These are phyloP conservation scores for Manis pentadactyla DNA, from an alignment of 2,797 vertebrate genomes.

Conservation along the genomic window DNA sequence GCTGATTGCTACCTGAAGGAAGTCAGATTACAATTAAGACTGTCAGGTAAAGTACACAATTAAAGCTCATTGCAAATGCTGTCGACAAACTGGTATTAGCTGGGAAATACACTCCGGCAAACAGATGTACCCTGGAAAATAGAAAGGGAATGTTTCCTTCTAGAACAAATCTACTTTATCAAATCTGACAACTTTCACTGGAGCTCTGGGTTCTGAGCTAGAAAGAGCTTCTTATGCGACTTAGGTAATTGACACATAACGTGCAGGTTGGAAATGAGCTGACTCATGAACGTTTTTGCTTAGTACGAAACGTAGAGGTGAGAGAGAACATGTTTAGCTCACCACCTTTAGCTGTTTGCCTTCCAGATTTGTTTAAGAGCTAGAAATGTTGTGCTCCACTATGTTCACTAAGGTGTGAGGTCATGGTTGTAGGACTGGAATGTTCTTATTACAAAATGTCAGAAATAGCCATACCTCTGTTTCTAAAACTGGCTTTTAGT, in stretches of 20 bases:
- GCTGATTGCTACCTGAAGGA: slow-evolving; percentile 87
- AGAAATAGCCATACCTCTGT: not conserved
- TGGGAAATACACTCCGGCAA: slow-evolving; percentile 77
- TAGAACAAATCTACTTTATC: slow-evolving; percentile 80
- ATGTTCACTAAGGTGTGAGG: not conserved
- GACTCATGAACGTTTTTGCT: slow-evolving; percentile 77
- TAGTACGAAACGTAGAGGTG: not conserved
- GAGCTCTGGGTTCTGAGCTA: slow-evolving; percentile 75
- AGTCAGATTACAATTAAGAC: slow-evolving; percentile 87
- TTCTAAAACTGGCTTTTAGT: slow-evolving; percentile 37
- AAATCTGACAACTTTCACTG: slow-evolving; percentile 83
- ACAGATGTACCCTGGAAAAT: slow-evolving; percentile 84
- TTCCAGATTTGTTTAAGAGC: slow-evolving; percentile 58
- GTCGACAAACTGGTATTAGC: slow-evolving; percentile 79
- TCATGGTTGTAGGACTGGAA: not conserved
- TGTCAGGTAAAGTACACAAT: slow-evolving; percentile 85
- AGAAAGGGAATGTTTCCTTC: slow-evolving; percentile 81
- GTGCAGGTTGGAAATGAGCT: slow-evolving; percentile 68
- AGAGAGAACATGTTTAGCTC: not conserved
- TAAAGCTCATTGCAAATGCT: slow-evolving; percentile 85
- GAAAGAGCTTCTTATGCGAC: slow-evolving; percentile 76
- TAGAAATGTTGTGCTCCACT: not conserved
- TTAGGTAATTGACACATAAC: slow-evolving; percentile 73
- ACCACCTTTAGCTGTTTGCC: slow-evolving; percentile 4
- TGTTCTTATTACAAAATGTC: not conserved